These are phyloP conservation scores for Megaustenia siamemsis DNA, from an alignment of 2,888 invertebrate species.

Conservation along the genomic window DNA sequence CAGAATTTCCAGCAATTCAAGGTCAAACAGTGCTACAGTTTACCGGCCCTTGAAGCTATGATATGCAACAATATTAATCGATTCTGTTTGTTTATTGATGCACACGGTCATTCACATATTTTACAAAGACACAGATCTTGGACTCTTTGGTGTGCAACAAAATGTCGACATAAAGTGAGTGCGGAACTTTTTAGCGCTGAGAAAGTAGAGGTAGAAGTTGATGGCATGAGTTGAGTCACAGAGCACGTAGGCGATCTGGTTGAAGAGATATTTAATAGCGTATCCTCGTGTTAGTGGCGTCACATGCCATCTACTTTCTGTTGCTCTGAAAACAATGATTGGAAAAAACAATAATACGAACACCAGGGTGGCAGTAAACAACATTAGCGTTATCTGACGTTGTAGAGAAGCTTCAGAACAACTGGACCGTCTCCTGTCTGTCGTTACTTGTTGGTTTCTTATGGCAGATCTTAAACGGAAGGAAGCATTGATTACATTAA, in stretches of 20 bases:
- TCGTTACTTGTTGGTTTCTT: neutral
- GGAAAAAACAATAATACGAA: constrained; percentile 59
- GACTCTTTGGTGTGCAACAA: constrained; percentile 10
- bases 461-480: constrained; percentile 46
- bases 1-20: no score
- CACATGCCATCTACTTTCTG: constrained; percentile 50
- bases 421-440: constrained; percentile 1
- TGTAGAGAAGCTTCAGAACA: constrained; percentile 37
- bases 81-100: no score
- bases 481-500: constrained; percentile 49
- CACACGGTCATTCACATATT: neutral
- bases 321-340: constrained; percentile 52
- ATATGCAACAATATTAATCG: no score
- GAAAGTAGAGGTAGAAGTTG: constrained; percentile 60
- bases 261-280: constrained; percentile 55
- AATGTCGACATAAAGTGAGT: constrained; percentile 53
- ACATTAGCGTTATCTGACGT: constrained; percentile 58
- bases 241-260: constrained; percentile 57
- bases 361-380: constrained; percentile 57
- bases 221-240: constrained; percentile 60
- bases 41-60: no score
- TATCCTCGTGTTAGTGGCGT: constrained; percentile 32
- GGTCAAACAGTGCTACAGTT: no score
- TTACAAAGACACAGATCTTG: constrained; percentile 18
- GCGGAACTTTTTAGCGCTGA: constrained; percentile 58